phyloP scores from a whole-genome alignment of 2,113 vertebrate species.

The Enhydra lutris region DNA sequence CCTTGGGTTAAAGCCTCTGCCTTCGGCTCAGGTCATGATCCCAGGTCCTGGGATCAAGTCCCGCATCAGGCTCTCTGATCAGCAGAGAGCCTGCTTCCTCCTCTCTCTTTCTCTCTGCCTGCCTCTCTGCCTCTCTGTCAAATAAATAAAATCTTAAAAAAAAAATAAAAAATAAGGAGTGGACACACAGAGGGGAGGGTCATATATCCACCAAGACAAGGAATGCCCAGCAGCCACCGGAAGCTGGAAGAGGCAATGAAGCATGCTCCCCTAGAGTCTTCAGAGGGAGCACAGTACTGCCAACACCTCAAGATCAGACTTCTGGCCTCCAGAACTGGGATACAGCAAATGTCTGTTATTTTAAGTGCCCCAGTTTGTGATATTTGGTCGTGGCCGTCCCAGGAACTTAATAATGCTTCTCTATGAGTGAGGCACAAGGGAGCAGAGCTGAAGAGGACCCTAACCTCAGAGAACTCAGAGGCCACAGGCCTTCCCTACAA shows the following conservation, averaged over 20 bases:
- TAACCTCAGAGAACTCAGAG: neutral
- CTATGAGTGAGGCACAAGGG: accelerated
- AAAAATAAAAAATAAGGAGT: neutral
- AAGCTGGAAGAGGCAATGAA: neutral
- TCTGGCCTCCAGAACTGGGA: neutral
- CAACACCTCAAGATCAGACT: neutral
- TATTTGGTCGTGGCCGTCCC: accelerated
- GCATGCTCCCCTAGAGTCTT: neutral
- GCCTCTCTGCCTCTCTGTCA: no score
- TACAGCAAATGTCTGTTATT: accelerated
- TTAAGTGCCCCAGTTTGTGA: neutral
- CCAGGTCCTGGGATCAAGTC: no score
- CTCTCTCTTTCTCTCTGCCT: no score
- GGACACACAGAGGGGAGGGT: neutral
- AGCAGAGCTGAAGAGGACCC: neutral
- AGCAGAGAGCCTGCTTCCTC: no score
- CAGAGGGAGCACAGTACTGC: accelerated
- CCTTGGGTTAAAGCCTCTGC: no score
- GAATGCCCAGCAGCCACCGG: neutral
- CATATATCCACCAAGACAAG: neutral
- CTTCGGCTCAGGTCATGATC: no score
- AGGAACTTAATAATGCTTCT: accelerated
- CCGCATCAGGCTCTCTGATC: no score
- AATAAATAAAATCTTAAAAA: no score
- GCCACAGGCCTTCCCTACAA: neutral